A percentile compares a stretch with the other conserved stretches of the same genome.
These are phyloP conservation scores for Brachionus plicatilis DNA, from an alignment of 1,140 invertebrate genomes.

Conservation along the genomic window DNA sequence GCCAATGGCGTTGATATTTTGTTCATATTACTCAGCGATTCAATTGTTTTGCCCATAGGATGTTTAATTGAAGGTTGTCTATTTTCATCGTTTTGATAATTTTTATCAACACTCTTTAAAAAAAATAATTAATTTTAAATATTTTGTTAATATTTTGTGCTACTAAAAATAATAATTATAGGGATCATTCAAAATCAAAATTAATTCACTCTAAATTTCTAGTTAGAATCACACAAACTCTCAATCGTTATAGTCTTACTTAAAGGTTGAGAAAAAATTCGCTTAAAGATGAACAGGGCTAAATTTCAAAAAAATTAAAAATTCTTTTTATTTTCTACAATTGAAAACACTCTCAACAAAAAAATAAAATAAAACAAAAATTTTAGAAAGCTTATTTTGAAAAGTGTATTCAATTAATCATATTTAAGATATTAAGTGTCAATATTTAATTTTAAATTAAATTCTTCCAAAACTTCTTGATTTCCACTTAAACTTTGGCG, in stretches of 20 bases:
- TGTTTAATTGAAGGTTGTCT: not conserved
- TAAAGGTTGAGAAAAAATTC: not conserved
- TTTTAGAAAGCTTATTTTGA: too few relatives aligned
- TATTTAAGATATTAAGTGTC: too few relatives aligned
- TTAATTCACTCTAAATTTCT: constrained; percentile 9
- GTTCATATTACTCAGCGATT: not conserved
- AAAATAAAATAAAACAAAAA: not conserved
- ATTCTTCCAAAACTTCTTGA: too few relatives aligned
- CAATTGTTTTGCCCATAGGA: not conserved
- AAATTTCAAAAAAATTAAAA: not conserved
- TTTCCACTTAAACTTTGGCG: too few relatives aligned
- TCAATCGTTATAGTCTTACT: not conserved
- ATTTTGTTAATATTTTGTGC: not conserved
- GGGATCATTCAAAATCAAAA: not conserved
- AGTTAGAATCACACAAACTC: not conserved
- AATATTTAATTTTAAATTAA: too few relatives aligned
- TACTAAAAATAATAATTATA: not conserved
- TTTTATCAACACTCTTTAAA: constrained; percentile 32
- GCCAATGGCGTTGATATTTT: constrained; percentile 25
- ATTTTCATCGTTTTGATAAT: constrained; percentile 16
- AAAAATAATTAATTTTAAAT: not conserved
- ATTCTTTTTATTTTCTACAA: not conserved
- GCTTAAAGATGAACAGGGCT: not conserved
- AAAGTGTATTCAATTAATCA: too few relatives aligned
- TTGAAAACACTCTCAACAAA: not conserved